Percentiles rank a stretch among this genome's conserved stretches.
Evolutionary conservation across 35 echinoderm and acorn worm species (phyloP).

Genomic region (Lytechinus variegatus): DNA sequence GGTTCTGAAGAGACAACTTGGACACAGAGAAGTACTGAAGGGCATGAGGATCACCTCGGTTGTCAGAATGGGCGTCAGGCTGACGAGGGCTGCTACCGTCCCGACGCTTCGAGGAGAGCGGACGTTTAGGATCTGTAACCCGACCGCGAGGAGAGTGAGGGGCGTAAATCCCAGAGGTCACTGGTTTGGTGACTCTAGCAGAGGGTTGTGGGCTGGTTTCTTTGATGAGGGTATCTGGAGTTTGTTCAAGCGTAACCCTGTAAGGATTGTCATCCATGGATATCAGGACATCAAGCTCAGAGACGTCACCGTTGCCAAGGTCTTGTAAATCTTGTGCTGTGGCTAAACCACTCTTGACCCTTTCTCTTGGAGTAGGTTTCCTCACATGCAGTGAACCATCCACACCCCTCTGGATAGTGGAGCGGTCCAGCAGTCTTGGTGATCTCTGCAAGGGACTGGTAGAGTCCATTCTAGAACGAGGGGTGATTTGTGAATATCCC

Average conservation of each 20-base stretch:
- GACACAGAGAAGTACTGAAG: slow-evolving; percentile 61
- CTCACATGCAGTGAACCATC: neutral
- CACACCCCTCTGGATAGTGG: neutral
- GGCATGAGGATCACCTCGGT: neutral
- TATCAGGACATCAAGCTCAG: slow-evolving; percentile 9
- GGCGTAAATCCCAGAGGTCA: neutral
- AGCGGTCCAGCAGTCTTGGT: slow-evolving; percentile 21
- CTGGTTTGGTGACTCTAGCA: neutral
- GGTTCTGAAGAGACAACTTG: slow-evolving; percentile 62
- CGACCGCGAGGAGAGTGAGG: neutral
- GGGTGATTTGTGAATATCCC: neutral
- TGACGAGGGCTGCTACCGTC: slow-evolving; percentile 33
- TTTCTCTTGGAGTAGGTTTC: slow-evolving; percentile 33
- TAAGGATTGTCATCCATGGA: neutral
- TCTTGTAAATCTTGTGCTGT: slow-evolving; percentile 47
- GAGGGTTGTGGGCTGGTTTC: slow-evolving; percentile 8
- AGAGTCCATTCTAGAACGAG: neutral
- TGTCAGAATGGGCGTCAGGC: slow-evolving; percentile 28
- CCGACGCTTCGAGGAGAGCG: neutral
- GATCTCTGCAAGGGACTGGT: neutral
- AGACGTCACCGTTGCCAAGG: neutral
- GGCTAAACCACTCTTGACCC: slow-evolving; percentile 34
- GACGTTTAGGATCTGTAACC: neutral
- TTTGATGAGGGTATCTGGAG: neutral
- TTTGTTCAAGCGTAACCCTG: neutral